Base-by-base conservation (phyloP, 2,113 vertebrate species). In the Tricholaema leucomelas region DNA sequence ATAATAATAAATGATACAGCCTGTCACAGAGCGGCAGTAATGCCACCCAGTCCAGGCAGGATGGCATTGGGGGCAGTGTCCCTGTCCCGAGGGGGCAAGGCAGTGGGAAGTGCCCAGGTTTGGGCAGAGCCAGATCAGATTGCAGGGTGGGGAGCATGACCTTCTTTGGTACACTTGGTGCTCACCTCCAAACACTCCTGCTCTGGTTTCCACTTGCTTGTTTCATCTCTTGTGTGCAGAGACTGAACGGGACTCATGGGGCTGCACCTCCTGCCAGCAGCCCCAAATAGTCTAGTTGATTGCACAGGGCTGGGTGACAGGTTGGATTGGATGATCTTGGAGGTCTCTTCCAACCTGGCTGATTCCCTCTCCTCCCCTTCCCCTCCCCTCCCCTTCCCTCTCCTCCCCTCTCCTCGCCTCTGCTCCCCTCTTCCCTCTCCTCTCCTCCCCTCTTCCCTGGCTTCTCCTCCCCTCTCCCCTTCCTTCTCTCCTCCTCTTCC, bases 1-100 rank as follows among this genome's bases (percentile, higher is more conserved):
- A 91, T 88, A 96, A 96, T 92, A 93, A 95, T 85, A 84, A 94
- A 92, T 93, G 85, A 89, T 85, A 90, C 11, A 67, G 56, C 65
- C 85, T 93, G 95, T 91, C 93, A 94, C 63, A 5, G 52, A 90
- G 83, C 2, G 0, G 71, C 7, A 2, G 55, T 21, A 31, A 73
- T 9, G 12, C 72, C 64, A 87, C 48, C 19, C 1, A 0, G 31
- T 58, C 31, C n/a, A n/a, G 69, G 52, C 74, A 86, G 74, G 50
- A 50, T 5, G 4, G 38, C 2, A 1, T 8, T n/a, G 61, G 3
- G 4, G 73, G 72, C 76, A 78, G 50, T 3, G 1, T 52, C 60
- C 75, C 50, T 90, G 73, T n/a, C 69, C 88, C 64, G n/a, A 0
- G 15, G 70, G 59, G 48, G 67, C 1, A 2, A 64, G 63, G 60